Evolutionary conservation across 2,888 invertebrate genomes (phyloP), one percentile per base, ranked within the genome.

Genomic region (Eumerus sabulonum): DNA sequence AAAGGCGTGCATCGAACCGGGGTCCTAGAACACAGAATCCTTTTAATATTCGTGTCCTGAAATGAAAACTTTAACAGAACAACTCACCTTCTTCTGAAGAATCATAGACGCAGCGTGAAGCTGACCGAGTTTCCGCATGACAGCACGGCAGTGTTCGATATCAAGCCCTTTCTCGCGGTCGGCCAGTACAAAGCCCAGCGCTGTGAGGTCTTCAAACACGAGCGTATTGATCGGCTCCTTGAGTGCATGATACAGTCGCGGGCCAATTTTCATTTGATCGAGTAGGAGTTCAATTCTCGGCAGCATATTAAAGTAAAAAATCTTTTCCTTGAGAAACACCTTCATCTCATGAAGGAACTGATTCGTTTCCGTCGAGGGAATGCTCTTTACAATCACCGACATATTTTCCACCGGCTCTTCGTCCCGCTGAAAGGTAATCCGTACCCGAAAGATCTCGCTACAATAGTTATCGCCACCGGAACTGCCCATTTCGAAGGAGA

Each of bases 51-150:
- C 45, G 47, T 7, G n/a, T 17, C 3, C 59, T 66, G 50, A 57
- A 17, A 54, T 18, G 14, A 36, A 16, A 2, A 13, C 13, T 14
- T 9, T 12, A 2, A 1, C 14, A 36, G 12, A 63, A n/a, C n/a
- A 13, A 12, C 44, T 76, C 59, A 84, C 91, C 87, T 90, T 89
- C 84, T 90, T 89, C 53, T 86, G 88, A 60, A 91, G 82, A 27
- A 90, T 87, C 76, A 91, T 90, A 0, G 92, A 91, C 12, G 90
- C 87, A 0, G 90, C 92, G 84, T 92, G 92, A 83, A 91, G 90
- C 82, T 88, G 89, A 0, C 90, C 92, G 81, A 92, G 83, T 84
- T 90, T 90, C 60, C 87, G 86, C 12, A 92, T 83, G 1, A 91
- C 90, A 40, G 90, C 47, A 19, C 86, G 82, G 47, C 89, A 89